These are phyloP conservation scores for Chloroceryle inda DNA, from an alignment of 2,797 vertebrate genomes.

Conservation along the genomic window DNA sequence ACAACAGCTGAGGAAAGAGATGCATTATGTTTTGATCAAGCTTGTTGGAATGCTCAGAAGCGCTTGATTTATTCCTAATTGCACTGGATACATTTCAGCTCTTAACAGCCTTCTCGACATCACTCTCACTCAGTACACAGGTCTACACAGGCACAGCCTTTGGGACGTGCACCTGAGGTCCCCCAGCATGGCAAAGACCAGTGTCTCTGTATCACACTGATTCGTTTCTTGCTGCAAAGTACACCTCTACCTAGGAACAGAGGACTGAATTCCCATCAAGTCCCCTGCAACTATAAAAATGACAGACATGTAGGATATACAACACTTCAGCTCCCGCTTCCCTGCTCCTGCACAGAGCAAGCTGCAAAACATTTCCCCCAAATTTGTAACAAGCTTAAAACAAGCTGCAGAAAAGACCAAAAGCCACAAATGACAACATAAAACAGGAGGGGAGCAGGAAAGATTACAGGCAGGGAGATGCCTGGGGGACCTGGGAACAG, in stretches of 20 bases:
- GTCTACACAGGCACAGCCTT: neutral
- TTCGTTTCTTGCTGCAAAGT: neutral
- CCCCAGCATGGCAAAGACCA: neutral
- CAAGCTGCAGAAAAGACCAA: conserved; percentile 31
- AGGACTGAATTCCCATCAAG: neutral
- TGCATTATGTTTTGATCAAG: neutral
- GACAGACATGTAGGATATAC: neutral
- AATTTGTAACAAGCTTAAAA: conserved; percentile 37
- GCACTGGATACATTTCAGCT: neutral
- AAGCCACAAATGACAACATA: conserved; percentile 32
- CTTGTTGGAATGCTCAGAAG: neutral
- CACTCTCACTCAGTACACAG: fast-evolving
- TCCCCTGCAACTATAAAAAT: neutral
- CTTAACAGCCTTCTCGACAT: neutral
- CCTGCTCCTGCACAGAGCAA: neutral
- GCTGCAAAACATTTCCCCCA: neutral
- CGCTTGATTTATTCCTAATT: neutral
- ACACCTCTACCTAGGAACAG: neutral
- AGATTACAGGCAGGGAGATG: neutral
- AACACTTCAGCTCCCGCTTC: neutral
- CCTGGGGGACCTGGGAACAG: neutral
- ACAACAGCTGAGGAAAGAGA: neutral
- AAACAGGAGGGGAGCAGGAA: conserved; percentile 36
- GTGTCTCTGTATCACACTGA: neutral
- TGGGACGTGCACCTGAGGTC: neutral